Conservation (phyloP, 2,113 vertebrate species). For the Ramphastos sulfuratus region DNA sequence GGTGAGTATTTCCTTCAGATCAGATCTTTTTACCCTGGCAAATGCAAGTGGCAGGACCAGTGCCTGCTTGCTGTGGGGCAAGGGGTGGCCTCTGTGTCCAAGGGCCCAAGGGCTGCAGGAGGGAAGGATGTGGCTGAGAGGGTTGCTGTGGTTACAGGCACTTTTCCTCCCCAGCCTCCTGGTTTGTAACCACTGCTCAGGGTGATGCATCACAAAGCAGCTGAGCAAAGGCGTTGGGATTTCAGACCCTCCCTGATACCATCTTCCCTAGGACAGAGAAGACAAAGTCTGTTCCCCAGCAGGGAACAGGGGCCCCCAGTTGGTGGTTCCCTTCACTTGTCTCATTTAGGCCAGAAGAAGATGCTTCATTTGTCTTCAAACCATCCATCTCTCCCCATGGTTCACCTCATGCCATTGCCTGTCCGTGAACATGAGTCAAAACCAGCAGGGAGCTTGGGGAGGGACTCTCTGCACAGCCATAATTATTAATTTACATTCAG, state of each 20-base stretch:
- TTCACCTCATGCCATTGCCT: not conserved
- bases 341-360: not conserved
- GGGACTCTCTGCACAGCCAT: not conserved
- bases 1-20: not conserved
- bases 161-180: not conserved
- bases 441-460: not conserved
- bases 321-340: not conserved
- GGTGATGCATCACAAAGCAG: not conserved
- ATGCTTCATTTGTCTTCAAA: not conserved
- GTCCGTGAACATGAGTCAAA: not conserved
- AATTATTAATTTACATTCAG: not conserved
- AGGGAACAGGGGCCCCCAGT: not conserved
- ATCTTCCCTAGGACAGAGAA: not conserved
- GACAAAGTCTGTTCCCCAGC: not conserved
- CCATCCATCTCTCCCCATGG: not conserved
- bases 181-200: not conserved
- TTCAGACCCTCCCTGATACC: not conserved
- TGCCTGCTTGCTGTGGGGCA: not conserved
- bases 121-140: not conserved
- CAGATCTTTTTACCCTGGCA: not conserved
- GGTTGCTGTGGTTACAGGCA: not conserved
- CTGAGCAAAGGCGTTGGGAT: not conserved
- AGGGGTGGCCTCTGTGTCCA: not conserved
- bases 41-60: not conserved
- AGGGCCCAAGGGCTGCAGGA: fast-evolving